Conservation (phyloP, 2,888 invertebrate species). For the Carabus problematicus region DNA sequence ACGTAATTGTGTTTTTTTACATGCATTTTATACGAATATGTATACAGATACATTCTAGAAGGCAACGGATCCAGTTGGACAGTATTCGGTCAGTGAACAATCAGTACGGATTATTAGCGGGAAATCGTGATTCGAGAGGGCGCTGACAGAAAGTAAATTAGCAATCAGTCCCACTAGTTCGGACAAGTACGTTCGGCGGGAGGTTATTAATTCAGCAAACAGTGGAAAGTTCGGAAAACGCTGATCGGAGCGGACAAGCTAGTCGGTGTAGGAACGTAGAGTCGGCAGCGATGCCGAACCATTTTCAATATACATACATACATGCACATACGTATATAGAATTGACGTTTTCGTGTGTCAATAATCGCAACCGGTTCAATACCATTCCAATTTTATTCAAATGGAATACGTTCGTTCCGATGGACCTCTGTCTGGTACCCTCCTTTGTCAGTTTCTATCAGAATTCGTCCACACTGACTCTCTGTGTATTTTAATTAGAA, state of each 20-base stretch:
- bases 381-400: slow-evolving; percentile 42
- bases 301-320: neutral
- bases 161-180: slow-evolving; percentile 33
- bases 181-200: slow-evolving; percentile 2
- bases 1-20: too few species aligned
- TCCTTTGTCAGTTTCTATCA: slow-evolving; percentile 7
- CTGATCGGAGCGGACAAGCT: neutral
- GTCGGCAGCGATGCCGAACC: neutral
- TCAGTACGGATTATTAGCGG: slow-evolving; percentile 30
- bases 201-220: slow-evolving; percentile 16
- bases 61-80: too few species aligned
- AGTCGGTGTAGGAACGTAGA: neutral
- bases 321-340: slow-evolving; percentile 28
- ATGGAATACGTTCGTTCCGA: slow-evolving; percentile 21
- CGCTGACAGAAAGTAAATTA: slow-evolving; percentile 38
- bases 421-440: neutral
- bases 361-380: slow-evolving; percentile 38
- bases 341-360: slow-evolving; percentile 41
- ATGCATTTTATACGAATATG: too few species aligned
- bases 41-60: too few species aligned
- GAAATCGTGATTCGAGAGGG: slow-evolving; percentile 19
- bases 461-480: neutral
- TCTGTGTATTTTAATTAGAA: slow-evolving; percentile 41
- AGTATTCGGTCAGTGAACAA: slow-evolving; percentile 19
- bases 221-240: slow-evolving; percentile 7